Evolutionary conservation across 2,888 invertebrate genomes (phyloP).

Genomic region (Drosophila infuscata): DNA sequence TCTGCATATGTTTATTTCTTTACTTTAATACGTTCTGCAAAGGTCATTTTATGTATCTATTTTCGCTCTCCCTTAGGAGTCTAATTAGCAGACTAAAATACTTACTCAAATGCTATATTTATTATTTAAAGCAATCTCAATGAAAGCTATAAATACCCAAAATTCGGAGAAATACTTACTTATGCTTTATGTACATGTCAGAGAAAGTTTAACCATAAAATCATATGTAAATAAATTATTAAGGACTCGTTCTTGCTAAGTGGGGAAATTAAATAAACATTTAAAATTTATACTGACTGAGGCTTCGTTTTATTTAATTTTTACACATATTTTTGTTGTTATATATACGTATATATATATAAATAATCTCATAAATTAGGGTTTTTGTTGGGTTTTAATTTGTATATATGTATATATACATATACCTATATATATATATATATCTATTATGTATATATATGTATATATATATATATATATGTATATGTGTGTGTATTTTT

Average conservation of each 20-base stretch:
- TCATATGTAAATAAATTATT: conserved; percentile 20
- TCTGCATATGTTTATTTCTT: not conserved
- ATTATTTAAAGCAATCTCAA: conserved; percentile 8
- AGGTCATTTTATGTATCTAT: not conserved
- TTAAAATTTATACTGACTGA: conserved; percentile 85
- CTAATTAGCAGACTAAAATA: conserved; percentile 16
- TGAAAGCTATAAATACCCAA: conserved; percentile 40
- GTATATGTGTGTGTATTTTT: conserved; percentile 33
- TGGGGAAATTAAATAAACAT: conserved; percentile 48
- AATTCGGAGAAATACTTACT: conserved; percentile 13
- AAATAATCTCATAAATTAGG: conserved; percentile 82
- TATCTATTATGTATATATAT: no score
- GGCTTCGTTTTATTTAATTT: conserved; percentile 84
- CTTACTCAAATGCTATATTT: conserved; percentile 11
- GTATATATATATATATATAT: conserved; percentile 46
- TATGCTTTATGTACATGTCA: conserved; percentile 7
- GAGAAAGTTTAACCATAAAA: conserved; percentile 5
- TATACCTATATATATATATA: conserved; percentile 45
- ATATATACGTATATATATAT: conserved; percentile 37
- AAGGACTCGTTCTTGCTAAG: conserved; percentile 22
- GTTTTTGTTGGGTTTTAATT: conserved; percentile 42
- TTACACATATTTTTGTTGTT: conserved; percentile 67
- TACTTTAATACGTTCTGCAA: not conserved
- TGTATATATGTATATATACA: conserved; percentile 59
- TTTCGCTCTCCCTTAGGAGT: not conserved